These are phyloP conservation scores for Oscheius sp. DNA, from an alignment of 2,888 invertebrate species.

Conservation along the genomic window DNA sequence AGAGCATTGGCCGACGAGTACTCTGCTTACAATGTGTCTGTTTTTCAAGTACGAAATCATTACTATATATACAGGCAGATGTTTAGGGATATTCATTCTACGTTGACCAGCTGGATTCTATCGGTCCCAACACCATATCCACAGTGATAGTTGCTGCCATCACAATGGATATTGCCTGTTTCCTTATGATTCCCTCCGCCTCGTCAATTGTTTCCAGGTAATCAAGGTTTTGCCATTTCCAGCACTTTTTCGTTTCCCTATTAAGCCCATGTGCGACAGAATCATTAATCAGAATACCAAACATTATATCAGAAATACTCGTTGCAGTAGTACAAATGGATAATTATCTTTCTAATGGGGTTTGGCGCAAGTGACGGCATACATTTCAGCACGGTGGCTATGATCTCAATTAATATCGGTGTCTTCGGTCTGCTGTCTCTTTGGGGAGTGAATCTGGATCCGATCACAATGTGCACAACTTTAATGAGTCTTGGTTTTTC, in stretches of 20 bases:
- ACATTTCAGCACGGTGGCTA: constrained; percentile 58
- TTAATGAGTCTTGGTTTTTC: constrained; percentile 60
- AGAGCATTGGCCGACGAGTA: constrained; percentile 54
- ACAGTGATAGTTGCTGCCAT: constrained; percentile 62
- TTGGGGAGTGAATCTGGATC: constrained; percentile 64
- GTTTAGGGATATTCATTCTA: constrained; percentile 62
- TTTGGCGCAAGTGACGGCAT: too few species aligned
- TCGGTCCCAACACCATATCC: constrained; percentile 57
- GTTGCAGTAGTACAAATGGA: too few species aligned
- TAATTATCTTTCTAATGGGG: not conserved
- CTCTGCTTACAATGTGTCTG: constrained; percentile 58
- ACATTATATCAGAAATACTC: too few species aligned
- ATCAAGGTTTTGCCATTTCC: not conserved
- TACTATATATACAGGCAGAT: not conserved
- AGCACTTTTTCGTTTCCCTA: not conserved
- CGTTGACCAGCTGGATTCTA: constrained; percentile 63
- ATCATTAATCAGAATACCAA: too few species aligned
- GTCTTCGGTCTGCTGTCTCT: constrained; percentile 62
- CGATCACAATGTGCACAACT: constrained; percentile 65
- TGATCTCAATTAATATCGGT: constrained; percentile 64
- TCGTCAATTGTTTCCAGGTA: constrained; percentile 55
- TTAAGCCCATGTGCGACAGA: not conserved
- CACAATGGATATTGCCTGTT: constrained; percentile 64
- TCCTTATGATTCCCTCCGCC: constrained; percentile 61
- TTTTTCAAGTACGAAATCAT: constrained; percentile 57